Evolutionary conservation across 2,888 invertebrate species (phyloP), one percentile per base, ranked within the genome.

Genomic region (Leucophenga montana): DNA sequence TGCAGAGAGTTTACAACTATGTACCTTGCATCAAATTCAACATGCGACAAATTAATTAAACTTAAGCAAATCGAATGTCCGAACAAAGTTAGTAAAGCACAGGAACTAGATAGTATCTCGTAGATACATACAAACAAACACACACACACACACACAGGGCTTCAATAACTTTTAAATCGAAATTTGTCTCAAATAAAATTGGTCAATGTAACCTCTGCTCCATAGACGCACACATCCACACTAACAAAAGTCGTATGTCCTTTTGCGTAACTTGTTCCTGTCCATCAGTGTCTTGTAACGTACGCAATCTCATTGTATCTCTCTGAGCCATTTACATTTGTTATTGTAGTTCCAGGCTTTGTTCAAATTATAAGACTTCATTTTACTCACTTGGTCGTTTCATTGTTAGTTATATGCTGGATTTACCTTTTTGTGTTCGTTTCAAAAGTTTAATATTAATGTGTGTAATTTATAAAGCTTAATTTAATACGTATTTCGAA

Each of bases 11-110:
- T 84, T 73, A 81, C 84, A 81, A 74, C 67, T 75, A 77, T 78
- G 81, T 76, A 33, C 3, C 33, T 33, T 33, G 22, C 50, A 54
- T 14, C 48, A 18, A 54, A 13, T 67, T 56, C 27, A 39, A 46
- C 56, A 69, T 64, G 65, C 54, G 50, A 61, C 74, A 83, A 77
- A 85, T 83, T 83, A 83, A 83, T 85, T 83, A 83, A 83, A 83
- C 82, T 80, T 79, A 81, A 78, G 22, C 20, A 22, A 48, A 39
- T 39, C 27, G 39, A 39, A 39, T 39, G 39, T 39, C 33, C 33
- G 8, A 33, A 33, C 8, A 33, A 33, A 33, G 33, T 5, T 8
- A 48, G 5, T 16, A 13, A 48, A 16, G 16, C 13, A 13, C 48
- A 48, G 2, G 16, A 6, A 13, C 1, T 50, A n/a, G n/a, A 50